Evolutionary conservation across 2,888 invertebrate genomes (phyloP).

Genomic region (Cyclophora albipunctata): DNA sequence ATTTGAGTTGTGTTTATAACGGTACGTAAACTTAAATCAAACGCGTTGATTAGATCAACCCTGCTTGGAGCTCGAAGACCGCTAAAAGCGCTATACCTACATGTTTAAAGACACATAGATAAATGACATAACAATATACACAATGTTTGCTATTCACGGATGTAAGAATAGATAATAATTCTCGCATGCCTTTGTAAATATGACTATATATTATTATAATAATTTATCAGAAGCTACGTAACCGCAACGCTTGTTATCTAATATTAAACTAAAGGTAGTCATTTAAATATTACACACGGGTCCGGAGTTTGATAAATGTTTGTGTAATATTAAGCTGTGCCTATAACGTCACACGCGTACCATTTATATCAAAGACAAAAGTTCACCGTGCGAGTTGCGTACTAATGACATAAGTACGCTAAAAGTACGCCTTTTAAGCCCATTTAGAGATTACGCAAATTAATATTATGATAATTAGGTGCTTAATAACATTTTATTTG

Average conservation of each 20-base stretch:
- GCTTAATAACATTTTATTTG: background rate
- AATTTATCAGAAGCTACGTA: no score
- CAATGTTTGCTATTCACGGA: no score
- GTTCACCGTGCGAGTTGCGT: conserved; percentile 4
- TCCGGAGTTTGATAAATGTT: conserved; percentile 18
- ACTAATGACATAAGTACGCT: conserved; percentile 15
- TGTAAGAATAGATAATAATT: no score
- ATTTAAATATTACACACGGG: conserved; percentile 17
- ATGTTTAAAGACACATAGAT: no score
- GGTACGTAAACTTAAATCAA: no score
- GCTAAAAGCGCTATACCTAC: no score
- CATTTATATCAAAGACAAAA: conserved; percentile 5
- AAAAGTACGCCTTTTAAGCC: conserved; percentile 12
- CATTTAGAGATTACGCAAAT: conserved; percentile 13
- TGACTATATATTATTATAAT: no score
- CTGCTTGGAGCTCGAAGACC: no score
- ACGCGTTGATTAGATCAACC: no score
- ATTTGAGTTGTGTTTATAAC: no score
- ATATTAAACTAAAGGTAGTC: conserved; percentile 15
- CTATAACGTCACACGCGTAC: conserved; percentile 2
- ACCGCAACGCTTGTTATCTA: conserved; percentile 9
- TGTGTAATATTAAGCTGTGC: conserved; percentile 11
- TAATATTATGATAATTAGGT: background rate
- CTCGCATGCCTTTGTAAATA: no score
- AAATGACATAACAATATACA: no score